phyloP scores from a whole-genome alignment of 1,140 invertebrate genomes.

The Zaprionus inermis region DNA sequence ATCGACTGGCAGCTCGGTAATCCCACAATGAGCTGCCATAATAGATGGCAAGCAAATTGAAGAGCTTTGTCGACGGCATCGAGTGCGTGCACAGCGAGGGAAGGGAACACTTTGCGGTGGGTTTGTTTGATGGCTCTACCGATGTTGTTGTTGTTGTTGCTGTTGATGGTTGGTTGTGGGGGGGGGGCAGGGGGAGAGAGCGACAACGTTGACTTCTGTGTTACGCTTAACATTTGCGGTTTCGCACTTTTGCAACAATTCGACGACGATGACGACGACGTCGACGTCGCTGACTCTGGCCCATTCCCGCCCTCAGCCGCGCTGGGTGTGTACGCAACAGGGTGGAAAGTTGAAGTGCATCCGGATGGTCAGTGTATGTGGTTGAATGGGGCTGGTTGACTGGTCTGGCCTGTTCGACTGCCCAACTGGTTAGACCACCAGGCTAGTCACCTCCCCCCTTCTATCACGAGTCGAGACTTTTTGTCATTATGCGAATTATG shows the following conservation, averaged over 20 bases:
- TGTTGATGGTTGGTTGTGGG: conserved; percentile 27
- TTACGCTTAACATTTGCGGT: conserved; percentile 83
- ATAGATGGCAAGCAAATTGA: conserved; percentile 84
- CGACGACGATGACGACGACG: conserved; percentile 35
- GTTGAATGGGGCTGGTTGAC: conserved; percentile 29
- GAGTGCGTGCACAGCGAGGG: conserved; percentile 25
- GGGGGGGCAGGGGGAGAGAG: conserved; percentile 20
- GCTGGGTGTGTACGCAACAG: conserved; percentile 72
- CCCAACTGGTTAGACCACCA: not conserved
- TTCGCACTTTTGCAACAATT: conserved; percentile 83
- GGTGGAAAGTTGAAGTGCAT: conserved; percentile 84
- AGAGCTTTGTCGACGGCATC: conserved; percentile 79
- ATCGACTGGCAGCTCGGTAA: conserved; percentile 53
- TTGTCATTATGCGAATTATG: conserved; percentile 83
- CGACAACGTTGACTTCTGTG: conserved; percentile 74
- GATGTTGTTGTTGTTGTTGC: not conserved
- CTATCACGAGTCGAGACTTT: conserved; percentile 39
- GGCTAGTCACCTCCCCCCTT: not conserved
- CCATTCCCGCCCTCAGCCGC: not conserved
- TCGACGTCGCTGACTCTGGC: conserved; percentile 31
- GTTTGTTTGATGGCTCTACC: conserved; percentile 24
- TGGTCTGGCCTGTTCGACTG: not conserved
- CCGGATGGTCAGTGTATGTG: conserved; percentile 70
- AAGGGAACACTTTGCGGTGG: conserved; percentile 44
- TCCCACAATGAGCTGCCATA: conserved; percentile 83